Conservation (phyloP, 1,140 invertebrate genomes). For the Drosophila takahashii region DNA sequence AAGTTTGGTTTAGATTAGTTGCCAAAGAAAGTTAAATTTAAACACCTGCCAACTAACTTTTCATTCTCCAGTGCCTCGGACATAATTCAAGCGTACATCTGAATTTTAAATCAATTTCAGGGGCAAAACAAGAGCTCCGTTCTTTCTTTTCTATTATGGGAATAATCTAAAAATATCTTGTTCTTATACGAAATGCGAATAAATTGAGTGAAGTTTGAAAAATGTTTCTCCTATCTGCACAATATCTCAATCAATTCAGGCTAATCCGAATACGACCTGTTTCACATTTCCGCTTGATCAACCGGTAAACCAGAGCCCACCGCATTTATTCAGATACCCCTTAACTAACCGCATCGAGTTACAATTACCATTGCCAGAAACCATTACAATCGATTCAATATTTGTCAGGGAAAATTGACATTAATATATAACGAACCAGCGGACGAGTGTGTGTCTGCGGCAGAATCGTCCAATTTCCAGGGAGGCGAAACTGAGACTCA, state of each 20-base stretch:
- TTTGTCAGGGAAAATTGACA: slow-evolving; percentile 59
- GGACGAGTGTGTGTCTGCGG: not conserved
- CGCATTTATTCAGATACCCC: slow-evolving; percentile 39
- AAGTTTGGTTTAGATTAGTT: slow-evolving; percentile 11
- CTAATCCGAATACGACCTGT: slow-evolving; percentile 26
- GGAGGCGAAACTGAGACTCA: not conserved
- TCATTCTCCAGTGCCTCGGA: not conserved
- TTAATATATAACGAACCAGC: slow-evolving; percentile 47
- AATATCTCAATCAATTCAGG: slow-evolving; percentile 22
- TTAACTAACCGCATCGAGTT: slow-evolving; percentile 46
- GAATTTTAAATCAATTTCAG: slow-evolving; percentile 4
- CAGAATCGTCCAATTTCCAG: slow-evolving; percentile 27
- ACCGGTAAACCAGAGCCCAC: slow-evolving; percentile 23
- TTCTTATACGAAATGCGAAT: slow-evolving; percentile 1
- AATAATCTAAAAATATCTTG: slow-evolving; percentile 5
- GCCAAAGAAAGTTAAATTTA: slow-evolving; percentile 3
- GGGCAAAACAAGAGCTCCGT: not conserved
- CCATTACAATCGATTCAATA: slow-evolving; percentile 62
- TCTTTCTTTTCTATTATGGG: not conserved
- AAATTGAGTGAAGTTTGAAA: not conserved
- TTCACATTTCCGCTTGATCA: slow-evolving; percentile 20
- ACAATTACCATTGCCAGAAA: slow-evolving; percentile 54
- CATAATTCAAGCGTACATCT: not conserved
- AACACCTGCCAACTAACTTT: not conserved
- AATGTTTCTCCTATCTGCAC: not conserved